phyloP scores from a whole-genome alignment of 2,888 invertebrate genomes.

The Drosophila trichaetosa region DNA sequence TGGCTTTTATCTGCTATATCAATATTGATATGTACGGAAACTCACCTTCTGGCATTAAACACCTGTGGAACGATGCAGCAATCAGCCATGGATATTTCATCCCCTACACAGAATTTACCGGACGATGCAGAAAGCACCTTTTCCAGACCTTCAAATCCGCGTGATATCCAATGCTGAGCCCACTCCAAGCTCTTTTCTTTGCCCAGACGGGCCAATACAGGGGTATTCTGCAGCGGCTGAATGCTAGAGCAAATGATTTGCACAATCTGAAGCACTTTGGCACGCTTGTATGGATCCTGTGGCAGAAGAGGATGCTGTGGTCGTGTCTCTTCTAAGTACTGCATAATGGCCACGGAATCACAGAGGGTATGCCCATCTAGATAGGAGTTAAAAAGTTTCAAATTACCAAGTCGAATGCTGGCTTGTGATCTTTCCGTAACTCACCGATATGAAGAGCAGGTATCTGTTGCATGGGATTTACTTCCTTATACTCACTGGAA shows the following conservation, averaged over 20 bases:
- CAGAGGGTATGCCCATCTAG: conserved; percentile 90
- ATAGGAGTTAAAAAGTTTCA: not conserved
- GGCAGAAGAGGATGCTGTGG: conserved; percentile 94
- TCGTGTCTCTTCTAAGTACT: conserved; percentile 96
- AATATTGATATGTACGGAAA: not conserved
- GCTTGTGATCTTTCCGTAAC: not conserved
- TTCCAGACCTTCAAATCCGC: conserved; percentile 95
- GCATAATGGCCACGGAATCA: conserved; percentile 94
- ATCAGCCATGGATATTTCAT: conserved; percentile 96
- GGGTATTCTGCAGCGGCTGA: conserved; percentile 97
- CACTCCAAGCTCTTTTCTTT: conserved; percentile 95
- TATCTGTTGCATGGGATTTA: conserved; percentile 98
- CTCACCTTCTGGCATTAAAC: conserved; percentile 90
- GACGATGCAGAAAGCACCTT: conserved; percentile 92
- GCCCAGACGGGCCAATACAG: conserved; percentile 93
- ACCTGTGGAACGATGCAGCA: conserved; percentile 98
- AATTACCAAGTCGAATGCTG: not conserved
- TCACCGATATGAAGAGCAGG: conserved; percentile 94
- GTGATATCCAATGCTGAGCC: conserved; percentile 96
- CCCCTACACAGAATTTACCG: conserved; percentile 96
- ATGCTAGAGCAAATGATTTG: conserved; percentile 97
- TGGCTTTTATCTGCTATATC: not conserved
- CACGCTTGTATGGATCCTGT: conserved; percentile 93
- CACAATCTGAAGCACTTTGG: conserved; percentile 96
- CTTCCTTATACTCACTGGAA: conserved; percentile 91